Evolutionary conservation across 1,140 invertebrate species (phyloP), one percentile per base, ranked within the genome.

Genomic region (Anastrepha ludens): DNA sequence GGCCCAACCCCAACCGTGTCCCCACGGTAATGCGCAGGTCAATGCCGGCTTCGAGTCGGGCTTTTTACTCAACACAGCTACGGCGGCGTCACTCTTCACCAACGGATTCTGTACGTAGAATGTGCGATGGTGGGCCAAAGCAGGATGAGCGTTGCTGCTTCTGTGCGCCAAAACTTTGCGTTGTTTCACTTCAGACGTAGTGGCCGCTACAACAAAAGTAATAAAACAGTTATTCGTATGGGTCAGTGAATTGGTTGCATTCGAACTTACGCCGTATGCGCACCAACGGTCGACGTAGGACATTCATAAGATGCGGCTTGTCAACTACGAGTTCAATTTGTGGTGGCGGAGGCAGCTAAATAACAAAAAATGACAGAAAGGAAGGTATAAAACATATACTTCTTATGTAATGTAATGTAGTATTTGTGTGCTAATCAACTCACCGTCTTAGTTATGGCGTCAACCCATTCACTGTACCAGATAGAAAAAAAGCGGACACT

Each of bases 361-460:
- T 55, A 55, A 55, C 62, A 29, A 85, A 85, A 87, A 47, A 55
- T 67, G 47, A 55, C 15, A 87, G 17, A 70, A 60, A 67, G n/a
- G 64, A 62, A 17, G 3, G 1, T n/a, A 74, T 39, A 29, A 74
- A 39, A 65, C 64, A 65, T 7, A 65, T 65, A 65, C 3, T 20
- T 65, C 7, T 20, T 20, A 65, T n/a, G n/a, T n/a, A 29, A 29
- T 29, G 29, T 29, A 29, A 29, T 29, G 29, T 1, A 29, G 29
- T 29, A 29, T 29, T 29, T 29, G 29, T 65, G 29, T 39, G 64
- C 11, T 47, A 67, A 41, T 58, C 86, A 88, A 94, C 95, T 95
- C 94, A 95, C 95, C 90, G 95, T 96, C 93, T 96, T 96, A 88
- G 95, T 95, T 88, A 96, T 96, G n/a, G 95, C 96, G 88, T 95